Conservation (phyloP, 2,113 vertebrate genomes). For the Brienomyrus brachyistius region DNA sequence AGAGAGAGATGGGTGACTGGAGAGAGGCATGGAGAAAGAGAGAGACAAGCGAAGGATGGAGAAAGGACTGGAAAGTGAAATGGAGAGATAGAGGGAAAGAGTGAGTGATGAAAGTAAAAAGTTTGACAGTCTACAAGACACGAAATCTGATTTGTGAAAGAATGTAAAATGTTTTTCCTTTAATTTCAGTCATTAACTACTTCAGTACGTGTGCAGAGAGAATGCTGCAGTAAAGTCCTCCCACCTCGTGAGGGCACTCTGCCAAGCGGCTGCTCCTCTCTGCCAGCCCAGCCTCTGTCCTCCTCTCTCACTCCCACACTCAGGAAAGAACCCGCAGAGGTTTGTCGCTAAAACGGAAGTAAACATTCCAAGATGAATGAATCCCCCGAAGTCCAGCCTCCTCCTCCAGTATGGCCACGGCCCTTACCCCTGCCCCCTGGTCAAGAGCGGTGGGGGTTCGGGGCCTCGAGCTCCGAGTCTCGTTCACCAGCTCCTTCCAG, state of each 20-base stretch:
- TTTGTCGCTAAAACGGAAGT: conserved; percentile 43
- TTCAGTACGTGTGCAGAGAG: neutral
- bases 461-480: conserved; percentile 51
- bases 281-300: conserved; percentile 50
- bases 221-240: neutral
- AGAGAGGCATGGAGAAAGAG: neutral
- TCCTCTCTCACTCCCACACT: conserved; percentile 60
- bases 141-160: neutral
- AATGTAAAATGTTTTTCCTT: neutral
- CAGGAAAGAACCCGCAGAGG: conserved; percentile 56
- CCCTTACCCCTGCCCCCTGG: conserved; percentile 53
- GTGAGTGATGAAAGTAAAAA: neutral
- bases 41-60: neutral
- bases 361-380: neutral
- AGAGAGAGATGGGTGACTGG: neutral
- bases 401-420: neutral
- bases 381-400: neutral
- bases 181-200: neutral
- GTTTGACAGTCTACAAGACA: neutral
- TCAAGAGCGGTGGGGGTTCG: conserved; percentile 52
- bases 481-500: conserved; percentile 64
- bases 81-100: neutral
- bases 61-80: neutral
- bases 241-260: conserved; percentile 66
- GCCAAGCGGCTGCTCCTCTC: conserved; percentile 60